Percentiles rank a stretch among this genome's conserved stretches.
Evolutionary conservation across 2,113 vertebrate species (phyloP).

Genomic region (Prochilodus magdalenae): DNA sequence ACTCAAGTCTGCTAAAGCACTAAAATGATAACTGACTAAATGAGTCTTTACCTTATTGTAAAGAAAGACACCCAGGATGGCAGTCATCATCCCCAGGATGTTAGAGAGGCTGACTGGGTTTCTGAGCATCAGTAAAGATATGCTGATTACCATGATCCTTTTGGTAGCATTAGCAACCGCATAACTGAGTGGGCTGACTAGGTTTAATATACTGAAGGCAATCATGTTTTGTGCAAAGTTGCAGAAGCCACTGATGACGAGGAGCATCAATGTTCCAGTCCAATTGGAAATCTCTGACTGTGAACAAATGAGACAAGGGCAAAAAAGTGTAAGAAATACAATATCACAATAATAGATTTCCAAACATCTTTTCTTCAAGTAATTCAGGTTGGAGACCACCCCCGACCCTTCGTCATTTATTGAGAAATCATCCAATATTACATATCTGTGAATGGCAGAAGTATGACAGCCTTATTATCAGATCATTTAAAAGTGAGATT

Average conservation of each 20-base stretch:
- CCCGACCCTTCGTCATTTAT: too few relatives aligned
- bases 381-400: too few relatives aligned
- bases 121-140: slow-evolving; percentile 93
- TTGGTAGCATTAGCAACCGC: slow-evolving; percentile 97
- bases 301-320: neutral
- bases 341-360: neutral
- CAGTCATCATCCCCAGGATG: slow-evolving; percentile 94
- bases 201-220: slow-evolving; percentile 94
- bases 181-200: slow-evolving; percentile 96
- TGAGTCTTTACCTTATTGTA: slow-evolving; percentile 89
- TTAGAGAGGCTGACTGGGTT: slow-evolving; percentile 92
- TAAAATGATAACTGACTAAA: neutral
- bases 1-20: neutral
- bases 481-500: too few relatives aligned
- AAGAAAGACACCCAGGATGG: slow-evolving; percentile 93
- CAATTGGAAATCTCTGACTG: slow-evolving; percentile 84
- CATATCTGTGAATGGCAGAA: too few relatives aligned
- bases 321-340: neutral
- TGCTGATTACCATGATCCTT: slow-evolving; percentile 96
- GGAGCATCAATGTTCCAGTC: slow-evolving; percentile 88
- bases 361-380: too few relatives aligned
- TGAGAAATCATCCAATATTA: too few relatives aligned
- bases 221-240: slow-evolving; percentile 98
- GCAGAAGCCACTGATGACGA: slow-evolving; percentile 94
- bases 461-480: too few relatives aligned